Percentiles rank a stretch among this genome's conserved stretches.
phyloP scores from a whole-genome alignment of 2,888 invertebrate species.

The Cheilosia variabilis region DNA sequence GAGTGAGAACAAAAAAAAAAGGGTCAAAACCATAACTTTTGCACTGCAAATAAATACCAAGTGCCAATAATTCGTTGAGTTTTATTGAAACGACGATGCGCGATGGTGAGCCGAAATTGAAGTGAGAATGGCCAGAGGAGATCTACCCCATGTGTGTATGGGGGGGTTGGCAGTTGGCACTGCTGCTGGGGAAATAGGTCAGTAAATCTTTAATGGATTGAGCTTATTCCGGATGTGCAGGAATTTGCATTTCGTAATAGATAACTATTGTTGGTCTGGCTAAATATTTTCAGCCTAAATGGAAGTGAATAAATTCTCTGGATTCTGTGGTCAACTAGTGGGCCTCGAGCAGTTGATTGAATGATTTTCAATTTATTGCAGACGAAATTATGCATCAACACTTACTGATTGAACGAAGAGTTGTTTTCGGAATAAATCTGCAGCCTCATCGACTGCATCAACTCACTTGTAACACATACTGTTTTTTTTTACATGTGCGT shows the following conservation, averaged over 20 bases:
- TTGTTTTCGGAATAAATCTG: no score
- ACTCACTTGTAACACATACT: no score
- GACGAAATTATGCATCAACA: no score
- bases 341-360: not conserved
- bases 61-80: constrained; percentile 75
- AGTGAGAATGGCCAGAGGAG: constrained; percentile 56
- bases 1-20: constrained; percentile 34
- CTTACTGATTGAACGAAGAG: no score
- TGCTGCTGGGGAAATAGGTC: constrained; percentile 8
- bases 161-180: no score
- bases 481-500: no score
- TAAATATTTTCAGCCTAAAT: not conserved
- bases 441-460: no score
- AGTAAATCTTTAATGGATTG: constrained; percentile 61
- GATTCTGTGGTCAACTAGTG: constrained; percentile 2
- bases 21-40: constrained; percentile 73
- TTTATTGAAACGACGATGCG: constrained; percentile 67
- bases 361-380: not conserved
- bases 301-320: not conserved
- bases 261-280: not conserved
- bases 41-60: constrained; percentile 73
- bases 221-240: constrained; percentile 17
- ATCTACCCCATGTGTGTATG: constrained; percentile 46
- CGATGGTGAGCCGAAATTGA: constrained; percentile 46
- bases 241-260: constrained; percentile 18